Evolutionary conservation across 2,888 invertebrate species (phyloP), one percentile per base, ranked within the genome.

Genomic region (Archips crataeganus): DNA sequence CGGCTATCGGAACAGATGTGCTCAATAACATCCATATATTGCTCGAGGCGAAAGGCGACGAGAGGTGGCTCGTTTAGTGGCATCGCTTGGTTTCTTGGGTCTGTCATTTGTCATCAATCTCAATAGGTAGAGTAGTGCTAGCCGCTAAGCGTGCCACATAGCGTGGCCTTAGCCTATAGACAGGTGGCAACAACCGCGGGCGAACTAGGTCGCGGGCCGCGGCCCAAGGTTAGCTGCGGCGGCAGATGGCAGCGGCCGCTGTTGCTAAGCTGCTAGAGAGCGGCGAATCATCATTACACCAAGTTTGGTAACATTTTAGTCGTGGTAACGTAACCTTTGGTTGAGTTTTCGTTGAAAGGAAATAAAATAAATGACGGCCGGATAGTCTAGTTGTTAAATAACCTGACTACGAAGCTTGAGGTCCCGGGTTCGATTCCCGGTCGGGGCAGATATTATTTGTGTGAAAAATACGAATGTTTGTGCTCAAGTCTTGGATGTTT

Each of bases 11-110:
- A 79, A 84, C 78, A 86, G 85, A 87, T 87, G 90, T 87, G 88
- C 86, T 39, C 39, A 39, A 84, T 86, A 85, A 89, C 90, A 87
- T 89, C 88, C 84, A 86, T 39, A 23, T 81, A 78, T 81, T 82
- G 82, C 77, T 80, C 77, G 15, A 54, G 23, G 23, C 54, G 15
- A 80, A 81, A 85, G 85, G 84, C 81, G 82, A n/a, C 54, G 51
- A 15, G 51, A 23, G 23, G 54, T 15, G 54, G 54, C 23, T 23
- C 54, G 54, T 9, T 54, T n/a, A 54, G 54, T 15, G 23, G 54
- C 49, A n/a, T n/a, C 13, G 13, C 6, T 47, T 11, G 11, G 45
- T 11, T 47, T 10, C 1, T 11, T 3, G n/a, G 2, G n/a, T n/a
- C 4, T 39, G 39, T 5, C 23, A 23, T 23, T 23, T 23, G 1